Evolutionary conservation across 2,113 vertebrate genomes (phyloP), one percentile per base, ranked within the genome.

Genomic region (Rhizomys pruinosus): DNA sequence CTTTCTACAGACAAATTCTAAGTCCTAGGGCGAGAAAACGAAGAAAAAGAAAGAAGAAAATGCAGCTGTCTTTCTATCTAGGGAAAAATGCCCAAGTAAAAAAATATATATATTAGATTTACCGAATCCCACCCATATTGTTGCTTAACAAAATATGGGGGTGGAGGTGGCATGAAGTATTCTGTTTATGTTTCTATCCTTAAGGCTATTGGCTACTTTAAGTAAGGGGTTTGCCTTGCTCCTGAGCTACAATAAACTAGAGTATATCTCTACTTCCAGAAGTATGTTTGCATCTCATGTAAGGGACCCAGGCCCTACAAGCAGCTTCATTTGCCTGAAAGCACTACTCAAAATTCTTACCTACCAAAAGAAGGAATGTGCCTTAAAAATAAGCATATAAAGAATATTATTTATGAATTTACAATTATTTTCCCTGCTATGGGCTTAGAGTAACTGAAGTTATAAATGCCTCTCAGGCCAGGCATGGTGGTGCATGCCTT

Each of bases 261-360:
- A 81, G 57, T 42, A 92, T 25, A 92, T 89, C 92, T 84, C 89
- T 84, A 92, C 89, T 96, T 94, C 34, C 71, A 79, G 59, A 93
- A 90, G n/a, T 87, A 37, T 42, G 47, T 77, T 84, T 95, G 27
- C 42, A 82, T 79, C 89, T 92, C 74, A 80, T 52, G 34, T 44
- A 89, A 95, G 59, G 19, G 6, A 92, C 34, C 37, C 55, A 84
- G 34, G 23, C 22, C 27, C 39, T 91, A 84, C 34, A 90, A 90
- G 90, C 20, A 93, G n/a, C 13, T 89, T 76, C 47, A 59, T 79
- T 27, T 96, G 82, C 44, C 47, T 76, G 29, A 81, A 39, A 92
- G 47, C 47, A 90, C 69, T 77, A 63, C 91, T 90, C 85, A 96
- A n/a, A 87, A 64, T 81, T 94, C 78, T 80, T 92, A 73, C 72